A percentile compares a stretch with the other conserved stretches of the same genome.
Conservation (phyloP, 2,888 invertebrate species). For the Helobdella robusta region DNA sequence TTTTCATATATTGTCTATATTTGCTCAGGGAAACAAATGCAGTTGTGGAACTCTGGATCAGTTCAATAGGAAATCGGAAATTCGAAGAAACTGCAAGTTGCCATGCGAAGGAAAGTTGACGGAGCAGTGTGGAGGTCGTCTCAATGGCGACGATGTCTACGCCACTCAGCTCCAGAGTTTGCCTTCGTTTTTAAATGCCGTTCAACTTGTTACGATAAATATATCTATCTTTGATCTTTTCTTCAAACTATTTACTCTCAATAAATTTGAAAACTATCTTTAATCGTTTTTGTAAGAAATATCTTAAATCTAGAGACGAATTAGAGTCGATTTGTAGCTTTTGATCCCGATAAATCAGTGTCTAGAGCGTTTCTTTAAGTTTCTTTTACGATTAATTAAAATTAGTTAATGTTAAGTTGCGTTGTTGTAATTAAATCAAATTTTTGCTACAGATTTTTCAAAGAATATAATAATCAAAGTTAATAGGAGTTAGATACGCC, state of each 20-base stretch:
- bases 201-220: too few species aligned
- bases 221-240: background rate
- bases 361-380: too few species aligned
- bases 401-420: too few species aligned
- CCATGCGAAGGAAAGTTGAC: slow-evolving; percentile 4
- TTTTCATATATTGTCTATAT: background rate
- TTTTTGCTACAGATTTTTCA: too few species aligned
- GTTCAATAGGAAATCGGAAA: background rate
- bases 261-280: background rate
- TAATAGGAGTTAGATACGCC: too few species aligned
- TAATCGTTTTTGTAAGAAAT: too few species aligned
- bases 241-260: background rate
- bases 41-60: background rate
- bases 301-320: too few species aligned
- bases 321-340: too few species aligned
- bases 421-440: too few species aligned
- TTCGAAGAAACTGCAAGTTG: background rate
- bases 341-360: too few species aligned
- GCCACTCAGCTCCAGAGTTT: slow-evolving; percentile 17
- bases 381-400: too few species aligned
- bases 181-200: background rate
- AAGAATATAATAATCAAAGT: too few species aligned
- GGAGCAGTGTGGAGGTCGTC: slow-evolving; percentile 1
- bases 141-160: background rate
- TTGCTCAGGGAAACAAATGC: slow-evolving; percentile 14